Evolutionary conservation across 1,140 invertebrate genomes (phyloP), one percentile per base, ranked within the genome.

Genomic region (Anastatus disparis): DNA sequence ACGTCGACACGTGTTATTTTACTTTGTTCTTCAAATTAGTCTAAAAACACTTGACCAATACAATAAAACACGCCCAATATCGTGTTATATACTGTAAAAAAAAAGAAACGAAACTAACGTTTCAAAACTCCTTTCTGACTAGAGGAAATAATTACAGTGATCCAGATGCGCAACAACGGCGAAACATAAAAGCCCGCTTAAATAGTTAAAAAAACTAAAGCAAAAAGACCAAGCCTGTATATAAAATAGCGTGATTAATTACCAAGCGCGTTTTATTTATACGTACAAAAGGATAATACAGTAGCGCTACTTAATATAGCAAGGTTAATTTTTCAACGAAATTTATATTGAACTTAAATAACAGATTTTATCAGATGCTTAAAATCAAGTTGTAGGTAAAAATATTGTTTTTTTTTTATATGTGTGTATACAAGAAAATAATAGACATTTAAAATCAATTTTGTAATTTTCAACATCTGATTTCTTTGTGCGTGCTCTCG

Each of bases 121-220:
- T 68, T 52, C 66, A 42, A 61, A 68, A 68, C 44, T 27, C 40
- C 53, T 46, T 56, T 40, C 40, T 40, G 44, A 9, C 31, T n/a
- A n/a, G 13, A 48, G 24, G 31, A 27, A 61, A 61, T 31, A 61
- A 68, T 68, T 68, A n/a, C n/a, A 61, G 65, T 38, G 65, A 67
- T 48, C 53, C 42, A 67, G 55, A 67, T 67, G 55, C 20, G 55
- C 40, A 48, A 38, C 24, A 20, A 55, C 63, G 17, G 35, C 46
- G 22, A 50, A n/a, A 52, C 20, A 13, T 64, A 42, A 59, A 59
- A 35, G n/a, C 31, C 9, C 0, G 31, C 17, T 31, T 4, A 13
- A n/a, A 50, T 50, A 8, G 22, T 22, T 22, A 9, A 26, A 24
- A 24, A 26, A 35, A 35, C 31, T 35, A 6, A 6, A 35, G 31